Evolutionary conservation across 2,113 vertebrate genomes (phyloP), one percentile per base, ranked within the genome.

Genomic region (Strix aluco): DNA sequence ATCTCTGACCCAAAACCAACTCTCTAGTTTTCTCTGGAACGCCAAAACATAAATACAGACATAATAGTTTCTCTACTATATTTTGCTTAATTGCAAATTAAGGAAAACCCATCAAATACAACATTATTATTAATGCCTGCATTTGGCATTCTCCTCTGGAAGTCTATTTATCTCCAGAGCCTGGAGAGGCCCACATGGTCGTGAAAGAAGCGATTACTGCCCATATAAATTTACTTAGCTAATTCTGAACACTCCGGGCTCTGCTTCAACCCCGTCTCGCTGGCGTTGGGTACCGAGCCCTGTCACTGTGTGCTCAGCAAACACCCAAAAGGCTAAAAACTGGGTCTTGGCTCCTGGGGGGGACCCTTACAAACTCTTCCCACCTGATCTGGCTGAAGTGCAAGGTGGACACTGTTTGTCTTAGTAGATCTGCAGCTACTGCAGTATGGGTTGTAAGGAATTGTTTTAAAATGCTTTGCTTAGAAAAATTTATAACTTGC

Each of bases 301-400:
- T 21, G 20, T 10, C 46, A 47, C 40, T 2, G 6, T 0, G 17
- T 7, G 2, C 79, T 32, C 52, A 36, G 32, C 46, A 67, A 67
- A 29, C 46, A 46, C 13, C 46, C 5, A 1, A 12, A 58, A 25
- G 51, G 36, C 59, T 74, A 36, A 32, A 58, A 42, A 15, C 4
- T 3, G n/a, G 7, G 11, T 32, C 47, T 17, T 11, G 51, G 3
- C 15, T 63, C 30, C 47, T 34, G 70, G 1, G 5, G 34, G 12
- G 13, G 12, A 59, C 26, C 46, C n/a, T 61, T 5, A 6, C 9
- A 49, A 19, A 3, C 51, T 5, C 17, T 10, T 3, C 14, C 29
- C 20, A 2, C 1, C 17, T 34, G 7, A 0, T 3, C 47, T 6
- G 44, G 34, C 30, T 3, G 5, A 46, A 2, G 32, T 1, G 21